Evolutionary conservation across 2,797 vertebrate species (phyloP), one percentile per base, ranked within the genome.

Genomic region (Enteromius thamalakanensis): DNA sequence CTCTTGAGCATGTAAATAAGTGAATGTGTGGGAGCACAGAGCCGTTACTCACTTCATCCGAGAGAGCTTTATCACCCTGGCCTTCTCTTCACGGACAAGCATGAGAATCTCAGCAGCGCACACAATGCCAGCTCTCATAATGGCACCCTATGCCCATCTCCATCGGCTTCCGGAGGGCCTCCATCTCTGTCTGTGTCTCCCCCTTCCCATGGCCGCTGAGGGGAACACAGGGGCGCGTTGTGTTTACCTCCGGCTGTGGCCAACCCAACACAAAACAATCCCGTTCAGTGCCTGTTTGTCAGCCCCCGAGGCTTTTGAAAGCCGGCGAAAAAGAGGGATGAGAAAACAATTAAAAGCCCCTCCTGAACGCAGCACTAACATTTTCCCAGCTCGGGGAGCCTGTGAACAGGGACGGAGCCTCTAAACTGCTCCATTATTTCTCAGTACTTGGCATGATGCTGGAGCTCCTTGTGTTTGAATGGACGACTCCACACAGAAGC

Each of bases 401-500:
- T 94, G 93, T 94, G 93, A 95, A 94, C 92, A 91, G 91, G 93
- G 92, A 93, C 91, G 89, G 92, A 94, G 92, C 91, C 92, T 89
- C 91, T 93, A 93, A 93, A 94, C 93, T 92, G 93, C 87, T 86
- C 92, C 92, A 94, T 95, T 95, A 94, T 95, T 92, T 91, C 89
- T 88, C 88, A 88, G 85, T 88, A 85, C 92, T 87, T 94, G 93
- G 92, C 89, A 88, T 92, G 91, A 93, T 93, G 93, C 92, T 93
- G 94, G 91, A 92, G 91, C 87, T 86, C 91, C 90, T 90, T 69
- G 91, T 71, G 90, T 91, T 89, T 94, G 91, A 94, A 94, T 94
- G 91, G 90, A 86, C 49, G 78, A 88, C 88, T 89, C 51, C 93
- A 91, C 90, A 95, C 93, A 94, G 93, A 93, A 91, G 91, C 82